Percentiles rank a stretch among this genome's conserved stretches.
phyloP scores from a whole-genome alignment of 2,888 invertebrate species.

The Clunio marinus region DNA sequence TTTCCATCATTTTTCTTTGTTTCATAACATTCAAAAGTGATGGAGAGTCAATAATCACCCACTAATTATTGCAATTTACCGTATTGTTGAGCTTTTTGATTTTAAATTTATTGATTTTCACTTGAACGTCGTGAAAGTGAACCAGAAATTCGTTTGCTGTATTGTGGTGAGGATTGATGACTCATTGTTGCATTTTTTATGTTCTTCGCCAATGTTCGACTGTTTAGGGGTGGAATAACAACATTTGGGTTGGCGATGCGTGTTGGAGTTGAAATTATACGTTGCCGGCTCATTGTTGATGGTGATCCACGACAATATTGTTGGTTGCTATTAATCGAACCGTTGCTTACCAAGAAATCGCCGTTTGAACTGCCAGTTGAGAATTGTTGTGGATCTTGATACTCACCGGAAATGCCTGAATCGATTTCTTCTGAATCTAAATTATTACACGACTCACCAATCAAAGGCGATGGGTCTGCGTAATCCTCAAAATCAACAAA shows the following conservation, averaged over 20 bases:
- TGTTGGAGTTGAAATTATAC: conserved; percentile 71
- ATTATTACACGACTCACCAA: conserved; percentile 62
- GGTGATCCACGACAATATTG: conserved; percentile 29
- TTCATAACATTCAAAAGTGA: too few relatives aligned
- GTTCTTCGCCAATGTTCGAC: conserved; percentile 32
- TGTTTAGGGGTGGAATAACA: conserved; percentile 66
- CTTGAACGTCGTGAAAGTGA: conserved; percentile 26
- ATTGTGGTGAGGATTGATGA: conserved; percentile 22
- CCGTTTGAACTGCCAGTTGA: conserved; percentile 45
- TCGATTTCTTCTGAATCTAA: conserved; percentile 54
- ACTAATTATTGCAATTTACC: background rate
- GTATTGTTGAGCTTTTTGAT: background rate
- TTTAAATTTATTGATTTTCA: conserved; percentile 23
- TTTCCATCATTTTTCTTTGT: too few relatives aligned
- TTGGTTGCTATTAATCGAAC: conserved; percentile 35
- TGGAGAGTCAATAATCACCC: too few relatives aligned
- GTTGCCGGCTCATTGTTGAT: conserved; percentile 42
- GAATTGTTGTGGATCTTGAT: conserved; percentile 50
- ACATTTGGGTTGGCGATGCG: conserved; percentile 74
- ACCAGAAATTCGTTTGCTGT: conserved; percentile 26
- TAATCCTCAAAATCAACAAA: conserved; percentile 75
- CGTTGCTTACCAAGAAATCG: conserved; percentile 34
- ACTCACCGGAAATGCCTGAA: conserved; percentile 46
- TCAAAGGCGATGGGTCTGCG: conserved; percentile 71
- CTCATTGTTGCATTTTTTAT: conserved; percentile 33